Conservation (phyloP, 2,797 vertebrate species). For the Tenualosa ilisha region DNA sequence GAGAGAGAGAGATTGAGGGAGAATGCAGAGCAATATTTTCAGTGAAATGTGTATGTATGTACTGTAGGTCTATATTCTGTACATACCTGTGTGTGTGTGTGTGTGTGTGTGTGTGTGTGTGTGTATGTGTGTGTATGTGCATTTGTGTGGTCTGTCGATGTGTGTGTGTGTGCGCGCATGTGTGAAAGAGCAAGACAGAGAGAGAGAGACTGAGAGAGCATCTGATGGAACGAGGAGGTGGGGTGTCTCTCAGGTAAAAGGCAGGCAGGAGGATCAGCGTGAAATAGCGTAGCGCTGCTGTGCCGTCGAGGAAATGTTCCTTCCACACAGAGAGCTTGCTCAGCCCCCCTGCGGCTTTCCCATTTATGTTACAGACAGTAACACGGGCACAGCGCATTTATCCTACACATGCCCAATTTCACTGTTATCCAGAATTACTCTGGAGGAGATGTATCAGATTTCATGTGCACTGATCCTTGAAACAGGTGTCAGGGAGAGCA, state of each 20-base stretch:
- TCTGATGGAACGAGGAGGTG: background rate
- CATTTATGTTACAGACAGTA: background rate
- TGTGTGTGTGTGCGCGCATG: background rate
- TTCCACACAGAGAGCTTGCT: background rate
- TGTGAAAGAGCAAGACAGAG: background rate
- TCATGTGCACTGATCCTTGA: background rate
- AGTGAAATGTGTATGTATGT: background rate
- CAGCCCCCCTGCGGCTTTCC: background rate
- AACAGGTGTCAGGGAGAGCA: background rate
- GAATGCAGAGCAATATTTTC: background rate
- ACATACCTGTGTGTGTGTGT: background rate
- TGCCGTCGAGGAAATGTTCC: background rate
- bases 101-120: background rate
- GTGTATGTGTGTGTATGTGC: background rate
- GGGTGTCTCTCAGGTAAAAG: background rate
- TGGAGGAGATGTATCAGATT: constrained; percentile 22
- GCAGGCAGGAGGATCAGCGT: background rate
- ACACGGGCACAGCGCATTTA: background rate
- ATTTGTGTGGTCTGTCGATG: background rate
- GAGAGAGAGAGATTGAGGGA: too few relatives aligned
- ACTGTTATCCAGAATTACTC: constrained; percentile 27
- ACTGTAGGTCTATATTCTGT: background rate
- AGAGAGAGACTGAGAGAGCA: background rate
- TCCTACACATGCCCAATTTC: constrained; percentile 30
- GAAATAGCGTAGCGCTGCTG: background rate